Base-by-base conservation (phyloP, 2,888 invertebrate genomes). In the Xestia rhomboidea region DNA sequence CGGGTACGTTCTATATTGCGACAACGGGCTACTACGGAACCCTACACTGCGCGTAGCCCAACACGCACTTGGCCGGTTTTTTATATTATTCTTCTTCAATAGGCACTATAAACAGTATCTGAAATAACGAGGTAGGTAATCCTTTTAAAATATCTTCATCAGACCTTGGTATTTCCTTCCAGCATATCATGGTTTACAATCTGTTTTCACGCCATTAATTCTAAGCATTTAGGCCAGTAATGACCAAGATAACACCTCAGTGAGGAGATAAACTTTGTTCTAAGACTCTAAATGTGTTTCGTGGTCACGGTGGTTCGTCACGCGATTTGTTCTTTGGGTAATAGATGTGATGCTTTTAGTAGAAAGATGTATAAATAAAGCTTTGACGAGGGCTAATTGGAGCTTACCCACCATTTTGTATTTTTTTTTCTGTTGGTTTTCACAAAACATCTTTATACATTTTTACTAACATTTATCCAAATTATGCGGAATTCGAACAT, bases 141-240 rank as follows among this genome's bases (percentile, higher is more conserved):
- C 64, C 51, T 27, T 66, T 69, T 21, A 51, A 11, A 77, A 51
- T 81, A 68, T 76, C 64, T 51, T 18, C 24, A 18, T 18, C 21
- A 68, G 62, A 57, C 54, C 76, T 69, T 76, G 54, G 69, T 38
- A 51, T 70, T 67, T 70, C 68, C 62, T 75, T 57, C 67, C 8
- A 72, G 46, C 57, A 66, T 83, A 87, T 85, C 85, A 83, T 38
- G n/a, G 67, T 70, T 67, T n/a, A 69, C 79, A 72, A 85, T 87
- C 85, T 74, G 68, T 87, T 80, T 79, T 76, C 85, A 87, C 80
- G 76, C 77, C 80, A 87, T 87, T 85, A 87, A 85, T 80, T 79
- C 85, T 60, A 76, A 79, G 77, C 82, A 73, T 85, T 87, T 83
- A 83, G 79, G 68, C 49, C 76, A 69, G 72, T 85, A 87, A 87